Conservation (phyloP, 2,888 invertebrate genomes). For the Parnassius apollo region DNA sequence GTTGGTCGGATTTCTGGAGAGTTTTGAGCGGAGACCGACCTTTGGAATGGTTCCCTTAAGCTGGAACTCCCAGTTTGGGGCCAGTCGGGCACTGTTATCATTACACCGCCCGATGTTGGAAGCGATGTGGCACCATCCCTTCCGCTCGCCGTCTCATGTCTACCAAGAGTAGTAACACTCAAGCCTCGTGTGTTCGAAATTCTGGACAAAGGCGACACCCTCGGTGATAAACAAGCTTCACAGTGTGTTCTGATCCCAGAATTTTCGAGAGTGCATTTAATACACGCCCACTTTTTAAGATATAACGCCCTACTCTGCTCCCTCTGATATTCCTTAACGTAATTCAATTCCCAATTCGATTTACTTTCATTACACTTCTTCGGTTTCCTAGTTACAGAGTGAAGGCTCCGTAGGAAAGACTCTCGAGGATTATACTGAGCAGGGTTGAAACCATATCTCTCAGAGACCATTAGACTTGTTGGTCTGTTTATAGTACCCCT, state of each 20-base stretch:
- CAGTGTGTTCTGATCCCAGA: constrained; percentile 84
- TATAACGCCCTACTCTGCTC: constrained; percentile 68
- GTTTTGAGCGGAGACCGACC: constrained; percentile 71
- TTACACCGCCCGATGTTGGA: constrained; percentile 79
- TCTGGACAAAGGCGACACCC: constrained; percentile 64
- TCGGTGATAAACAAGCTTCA: constrained; percentile 88
- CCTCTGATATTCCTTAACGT: constrained; percentile 70
- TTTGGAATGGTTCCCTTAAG: constrained; percentile 54
- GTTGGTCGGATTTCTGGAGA: constrained; percentile 73
- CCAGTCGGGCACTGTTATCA: constrained; percentile 85
- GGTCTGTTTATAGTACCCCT: constrained; percentile 76
- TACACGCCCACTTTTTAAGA: constrained; percentile 85
- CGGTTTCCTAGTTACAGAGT: constrained; percentile 72
- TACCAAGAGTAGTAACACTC: constrained; percentile 70
- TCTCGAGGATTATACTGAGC: constrained; percentile 60
- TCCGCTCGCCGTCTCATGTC: constrained; percentile 60
- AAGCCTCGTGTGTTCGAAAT: constrained; percentile 67
- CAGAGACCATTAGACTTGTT: constrained; percentile 82
- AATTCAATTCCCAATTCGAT: constrained; percentile 75
- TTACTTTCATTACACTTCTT: constrained; percentile 71
- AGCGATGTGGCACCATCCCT: constrained; percentile 69
- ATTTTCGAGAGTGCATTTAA: constrained; percentile 89
- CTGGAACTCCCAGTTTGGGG: constrained; percentile 62
- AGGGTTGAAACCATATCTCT: constrained; percentile 60
- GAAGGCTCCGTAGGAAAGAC: constrained; percentile 67